Evolutionary conservation across 2,797 vertebrate species (phyloP).

Genomic region (Manis javanica): DNA sequence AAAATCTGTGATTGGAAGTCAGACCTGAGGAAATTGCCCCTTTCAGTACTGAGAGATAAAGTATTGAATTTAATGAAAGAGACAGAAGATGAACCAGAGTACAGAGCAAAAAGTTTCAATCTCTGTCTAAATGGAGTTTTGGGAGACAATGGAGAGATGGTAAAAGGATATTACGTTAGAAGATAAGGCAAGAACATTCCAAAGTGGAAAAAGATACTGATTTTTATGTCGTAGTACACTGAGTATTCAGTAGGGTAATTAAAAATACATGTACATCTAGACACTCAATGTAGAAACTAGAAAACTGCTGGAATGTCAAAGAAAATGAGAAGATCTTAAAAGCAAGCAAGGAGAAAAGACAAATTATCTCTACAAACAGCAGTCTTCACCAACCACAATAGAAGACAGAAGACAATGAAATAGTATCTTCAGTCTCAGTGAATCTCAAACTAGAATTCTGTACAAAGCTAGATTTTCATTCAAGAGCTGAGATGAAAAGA

Average conservation of each 20-base stretch:
- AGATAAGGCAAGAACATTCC: background rate
- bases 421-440: background rate
- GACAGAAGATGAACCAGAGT: background rate
- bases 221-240: background rate
- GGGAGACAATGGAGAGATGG: background rate
- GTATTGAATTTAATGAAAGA: background rate
- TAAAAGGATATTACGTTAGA: background rate
- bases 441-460: constrained; percentile 18
- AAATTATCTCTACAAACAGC: background rate
- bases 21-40: background rate
- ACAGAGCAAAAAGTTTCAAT: background rate
- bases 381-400: background rate
- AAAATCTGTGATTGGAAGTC: constrained; percentile 45
- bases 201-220: constrained; percentile 28
- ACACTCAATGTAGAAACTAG: constrained; percentile 12
- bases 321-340: constrained; percentile 53
- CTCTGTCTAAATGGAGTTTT: background rate
- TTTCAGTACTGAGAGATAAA: background rate
- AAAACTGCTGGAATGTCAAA: constrained; percentile 56
- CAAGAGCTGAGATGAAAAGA: constrained; percentile 34
- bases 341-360: constrained; percentile 18
- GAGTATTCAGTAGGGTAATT: background rate
- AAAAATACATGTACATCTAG: constrained; percentile 12
- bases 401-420: background rate
- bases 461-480: background rate